Conservation (phyloP, 2,888 invertebrate genomes). For the Perithous albicinctus region DNA sequence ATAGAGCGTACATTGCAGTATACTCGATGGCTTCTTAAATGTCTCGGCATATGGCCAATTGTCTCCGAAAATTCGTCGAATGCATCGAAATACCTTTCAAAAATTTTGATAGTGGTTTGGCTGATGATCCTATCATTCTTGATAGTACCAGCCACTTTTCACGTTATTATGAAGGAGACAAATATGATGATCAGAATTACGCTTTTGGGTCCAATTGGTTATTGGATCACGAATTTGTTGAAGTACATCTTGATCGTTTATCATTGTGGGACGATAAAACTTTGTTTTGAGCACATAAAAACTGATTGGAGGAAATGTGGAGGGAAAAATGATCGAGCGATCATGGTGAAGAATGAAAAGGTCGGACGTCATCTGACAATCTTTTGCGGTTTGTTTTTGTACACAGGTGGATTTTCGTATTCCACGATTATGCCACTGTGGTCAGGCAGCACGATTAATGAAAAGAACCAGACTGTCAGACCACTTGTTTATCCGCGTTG, state of each 20-base stretch:
- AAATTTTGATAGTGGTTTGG: conserved; percentile 41
- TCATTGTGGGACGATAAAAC: conserved; percentile 41
- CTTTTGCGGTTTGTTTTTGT: background rate
- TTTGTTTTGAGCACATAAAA: conserved; percentile 64
- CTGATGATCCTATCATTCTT: conserved; percentile 36
- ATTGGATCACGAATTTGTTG: conserved; percentile 45
- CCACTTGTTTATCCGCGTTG: background rate
- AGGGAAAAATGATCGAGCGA: conserved; percentile 48
- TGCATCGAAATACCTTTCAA: conserved; percentile 3
- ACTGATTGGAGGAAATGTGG: conserved; percentile 66
- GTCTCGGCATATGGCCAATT: conserved; percentile 58
- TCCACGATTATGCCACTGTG: conserved; percentile 67
- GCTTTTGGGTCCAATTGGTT: conserved; percentile 49
- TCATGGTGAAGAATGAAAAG: conserved; percentile 64
- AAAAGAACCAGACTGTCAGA: conserved; percentile 59
- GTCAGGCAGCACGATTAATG: conserved; percentile 42
- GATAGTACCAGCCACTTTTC: conserved; percentile 45
- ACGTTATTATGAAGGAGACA: conserved; percentile 47
- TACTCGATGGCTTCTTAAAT: conserved; percentile 35
- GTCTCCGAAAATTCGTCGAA: conserved; percentile 34
- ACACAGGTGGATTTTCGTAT: conserved; percentile 69
- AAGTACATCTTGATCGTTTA: conserved; percentile 54
- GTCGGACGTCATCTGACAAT: conserved; percentile 58
- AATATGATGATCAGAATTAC: conserved; percentile 32
- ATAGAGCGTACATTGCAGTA: background rate